Evolutionary conservation across 2,113 vertebrate genomes (phyloP), one percentile per base, ranked within the genome.

Genomic region (Rhabdomys dilectus): DNA sequence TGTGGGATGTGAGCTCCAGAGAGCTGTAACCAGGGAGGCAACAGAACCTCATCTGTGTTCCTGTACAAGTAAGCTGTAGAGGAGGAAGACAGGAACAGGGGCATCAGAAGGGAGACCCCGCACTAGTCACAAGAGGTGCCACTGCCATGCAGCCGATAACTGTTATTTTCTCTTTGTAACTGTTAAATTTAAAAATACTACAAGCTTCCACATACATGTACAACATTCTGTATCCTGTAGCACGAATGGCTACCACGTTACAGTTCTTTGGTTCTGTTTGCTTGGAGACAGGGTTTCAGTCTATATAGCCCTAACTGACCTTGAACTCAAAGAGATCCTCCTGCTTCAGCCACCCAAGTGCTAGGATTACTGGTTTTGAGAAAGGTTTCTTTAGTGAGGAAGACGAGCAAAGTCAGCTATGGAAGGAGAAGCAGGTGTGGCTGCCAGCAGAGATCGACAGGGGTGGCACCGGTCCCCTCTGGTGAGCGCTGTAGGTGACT

Each of bases 11-110:
- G 81, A 60, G 82, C 73, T 87, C 39, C 68, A 5, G 42, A 93
- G 73, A 73, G 24, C 36, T 76, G 60, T 68, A 12, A 21, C 66
- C 85, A 78, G 88, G 62, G 88, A 42, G 78, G 53, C 84, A 31
- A 82, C 4, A 75, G 64, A 78, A 95, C 7, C 75, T 89, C 92
- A 82, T 31, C 15, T 89, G 87, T 78, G 64, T 91, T 96, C 92
- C 94, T 89, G 66, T 53, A 62, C 85, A 53, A 80, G 26, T 36
- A 36, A 73, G 70, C 31, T 72, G 72, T 42, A 76, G 29, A 60
- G 45, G 39, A 88, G n/a, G 45, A n/a, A 60, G 80, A 17, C 91
- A 0, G 12, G 19, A 45, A 76, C 76, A 70, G 60, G 17, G 5
- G 13, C 64, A 31, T 34, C 19, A 6, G 58, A 0, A 22, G 42